phyloP scores from a whole-genome alignment of 1,140 invertebrate genomes.

The Amphibalanus amphitrite region DNA sequence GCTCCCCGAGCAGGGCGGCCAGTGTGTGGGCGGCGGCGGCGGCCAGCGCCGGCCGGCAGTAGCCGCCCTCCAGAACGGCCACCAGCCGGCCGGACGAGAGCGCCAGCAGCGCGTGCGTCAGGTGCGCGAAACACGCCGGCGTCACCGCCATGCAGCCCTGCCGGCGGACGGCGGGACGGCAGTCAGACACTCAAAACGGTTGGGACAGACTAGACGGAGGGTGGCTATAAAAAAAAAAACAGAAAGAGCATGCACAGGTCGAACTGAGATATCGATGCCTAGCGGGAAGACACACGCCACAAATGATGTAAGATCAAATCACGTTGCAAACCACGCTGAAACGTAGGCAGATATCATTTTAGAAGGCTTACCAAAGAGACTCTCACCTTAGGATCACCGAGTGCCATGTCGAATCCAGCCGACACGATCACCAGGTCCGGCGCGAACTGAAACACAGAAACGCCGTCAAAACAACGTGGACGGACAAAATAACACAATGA shows the following conservation, averaged over 20 bases:
- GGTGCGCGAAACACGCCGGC: slow-evolving; percentile 67
- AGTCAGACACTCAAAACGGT: too few species aligned
- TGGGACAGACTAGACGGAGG: too few species aligned
- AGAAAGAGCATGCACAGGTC: too few species aligned
- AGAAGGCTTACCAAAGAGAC: too few species aligned
- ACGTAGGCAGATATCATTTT: too few species aligned
- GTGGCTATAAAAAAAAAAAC: too few species aligned
- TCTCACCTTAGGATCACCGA: neutral
- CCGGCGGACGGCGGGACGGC: slow-evolving; percentile 12
- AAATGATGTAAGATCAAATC: too few species aligned
- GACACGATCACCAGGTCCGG: neutral
- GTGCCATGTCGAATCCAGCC: neutral
- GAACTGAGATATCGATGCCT: too few species aligned
- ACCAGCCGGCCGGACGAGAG: slow-evolving; percentile 57
- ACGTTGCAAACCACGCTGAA: too few species aligned
- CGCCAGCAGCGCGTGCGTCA: slow-evolving; percentile 51
- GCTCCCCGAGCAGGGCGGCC: slow-evolving; percentile 59
- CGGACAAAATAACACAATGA: too few species aligned
- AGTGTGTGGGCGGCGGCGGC: slow-evolving; percentile 74
- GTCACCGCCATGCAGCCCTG: slow-evolving; percentile 82
- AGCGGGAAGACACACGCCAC: too few species aligned
- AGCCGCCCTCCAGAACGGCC: slow-evolving; percentile 81
- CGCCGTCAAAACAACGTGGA: neutral
- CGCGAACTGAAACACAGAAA: neutral
- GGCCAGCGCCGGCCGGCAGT: slow-evolving; percentile 68